Base-by-base conservation (phyloP, 1,140 invertebrate genomes). In the Neelides sp. region DNA sequence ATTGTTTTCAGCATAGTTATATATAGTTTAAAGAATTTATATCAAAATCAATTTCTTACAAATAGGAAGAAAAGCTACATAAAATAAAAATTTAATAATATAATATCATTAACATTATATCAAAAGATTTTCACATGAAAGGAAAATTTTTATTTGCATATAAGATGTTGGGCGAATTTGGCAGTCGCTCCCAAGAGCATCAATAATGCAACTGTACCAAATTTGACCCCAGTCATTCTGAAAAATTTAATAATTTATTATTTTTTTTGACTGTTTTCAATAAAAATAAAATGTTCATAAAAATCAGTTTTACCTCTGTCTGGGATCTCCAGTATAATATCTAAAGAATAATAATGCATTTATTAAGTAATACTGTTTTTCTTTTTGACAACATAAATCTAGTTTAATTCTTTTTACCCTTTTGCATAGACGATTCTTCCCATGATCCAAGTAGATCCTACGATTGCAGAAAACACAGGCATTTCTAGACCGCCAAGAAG, bases 341-440 rank as follows among this genome's bases (percentile, higher is more conserved):
- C 24, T 37, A 43, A 49, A 19, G 24, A 43, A 8, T 10, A 4
- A 19, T 41, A 15, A 20, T 24, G 41, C 19, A 22, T 39, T 8
- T 40, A 20, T 12, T 2, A 15, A 10, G 15, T 48, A 1, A 37
- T 5, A 37, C 1, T n/a, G 10, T n/a, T 3, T 3, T 40, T 8
- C 15, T 22, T 8, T 13, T 3, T 23, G 19, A 3, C 19, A 2
- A 20, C n/a, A n/a, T 3, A 26, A 28, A 13, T 22, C 39, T 20
- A 51, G 44, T 63, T 32, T 32, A 71, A 69, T 67, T 63, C 70
- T 71, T 57, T 69, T 71, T 74, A 74, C 0, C 72, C 72, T n/a
- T 62, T 52, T 4, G 72, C 68, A 63, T 73, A 74, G 5, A 64
- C 63, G 35, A 73, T 61, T 53, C 69, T 57, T 34, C 71, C 66